These are phyloP conservation scores for Clostera curtula DNA, from an alignment of 2,888 invertebrate species.

Conservation along the genomic window DNA sequence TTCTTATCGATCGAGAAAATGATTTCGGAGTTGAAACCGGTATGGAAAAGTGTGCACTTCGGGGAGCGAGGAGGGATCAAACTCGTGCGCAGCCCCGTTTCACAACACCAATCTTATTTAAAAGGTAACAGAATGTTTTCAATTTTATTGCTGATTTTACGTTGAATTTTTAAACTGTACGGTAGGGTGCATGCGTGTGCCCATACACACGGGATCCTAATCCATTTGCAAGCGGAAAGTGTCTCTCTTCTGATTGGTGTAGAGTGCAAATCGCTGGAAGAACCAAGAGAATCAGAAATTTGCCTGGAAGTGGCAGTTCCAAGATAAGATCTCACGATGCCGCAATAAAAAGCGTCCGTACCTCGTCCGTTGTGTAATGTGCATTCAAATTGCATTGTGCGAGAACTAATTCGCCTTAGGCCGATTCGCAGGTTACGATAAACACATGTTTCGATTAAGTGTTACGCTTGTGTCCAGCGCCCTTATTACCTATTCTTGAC, in stretches of 20 bases:
- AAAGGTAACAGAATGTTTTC: constrained; percentile 74
- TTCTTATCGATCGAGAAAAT: constrained; percentile 71
- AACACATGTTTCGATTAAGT: constrained; percentile 71
- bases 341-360: constrained; percentile 74
- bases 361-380: constrained; percentile 74
- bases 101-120: constrained; percentile 64
- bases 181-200: constrained; percentile 54
- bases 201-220: constrained; percentile 42
- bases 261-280: constrained; percentile 46
- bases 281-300: constrained; percentile 61
- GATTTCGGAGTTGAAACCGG: constrained; percentile 43
- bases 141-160: constrained; percentile 74
- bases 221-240: constrained; percentile 32
- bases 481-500: constrained; percentile 40
- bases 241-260: constrained; percentile 37
- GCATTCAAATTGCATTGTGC: constrained; percentile 76
- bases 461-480: constrained; percentile 49
- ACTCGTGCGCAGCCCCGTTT: constrained; percentile 35
- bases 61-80: constrained; percentile 42
- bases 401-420: constrained; percentile 75
- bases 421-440: constrained; percentile 72
- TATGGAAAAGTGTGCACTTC: constrained; percentile 47
- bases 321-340: constrained; percentile 75
- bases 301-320: constrained; percentile 73
- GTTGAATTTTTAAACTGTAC: constrained; percentile 69